A percentile compares a stretch with the other conserved stretches of the same genome.
Evolutionary conservation across 2,113 vertebrate genomes (phyloP).

Genomic region (Cyphomyrus discorhynchus): DNA sequence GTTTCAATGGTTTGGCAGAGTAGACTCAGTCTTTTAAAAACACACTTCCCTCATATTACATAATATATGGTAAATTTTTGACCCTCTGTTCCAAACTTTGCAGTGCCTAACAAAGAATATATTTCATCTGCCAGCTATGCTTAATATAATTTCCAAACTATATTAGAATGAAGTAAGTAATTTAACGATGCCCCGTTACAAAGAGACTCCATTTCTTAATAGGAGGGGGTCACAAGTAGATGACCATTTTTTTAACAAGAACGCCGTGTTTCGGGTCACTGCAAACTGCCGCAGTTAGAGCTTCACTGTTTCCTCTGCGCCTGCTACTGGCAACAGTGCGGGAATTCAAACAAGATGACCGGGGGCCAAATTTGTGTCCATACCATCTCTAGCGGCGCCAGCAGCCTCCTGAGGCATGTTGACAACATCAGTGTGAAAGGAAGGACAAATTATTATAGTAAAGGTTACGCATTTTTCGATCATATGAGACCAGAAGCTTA

Average conservation of each 20-base stretch:
- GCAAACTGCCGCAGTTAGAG: neutral
- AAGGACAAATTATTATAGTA: constrained; percentile 57
- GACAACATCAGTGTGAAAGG: constrained; percentile 58
- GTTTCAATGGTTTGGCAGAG: neutral
- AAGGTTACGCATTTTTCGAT: constrained; percentile 32
- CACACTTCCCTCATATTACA: neutral
- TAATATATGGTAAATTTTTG: neutral
- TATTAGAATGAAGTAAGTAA: neutral
- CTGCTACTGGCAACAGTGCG: constrained; percentile 49
- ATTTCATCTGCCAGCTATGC: neutral
- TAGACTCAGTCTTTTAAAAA: neutral
- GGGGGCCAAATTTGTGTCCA: constrained; percentile 54
- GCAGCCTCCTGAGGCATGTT: constrained; percentile 50
- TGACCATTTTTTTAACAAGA: neutral
- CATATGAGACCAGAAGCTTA: constrained; percentile 22
- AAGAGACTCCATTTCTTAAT: neutral
- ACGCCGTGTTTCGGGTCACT: neutral
- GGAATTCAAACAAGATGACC: constrained; percentile 49
- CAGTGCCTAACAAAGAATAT: neutral
- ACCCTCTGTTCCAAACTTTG: neutral
- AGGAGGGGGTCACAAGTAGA: neutral
- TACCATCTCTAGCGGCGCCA: constrained; percentile 61
- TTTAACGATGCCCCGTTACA: neutral
- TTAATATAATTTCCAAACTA: neutral
- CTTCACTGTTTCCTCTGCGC: constrained; percentile 18